A percentile compares a stretch with the other conserved stretches of the same genome.
Conservation (phyloP, 1,140 invertebrate genomes). For the Pachypeltis micranthus region DNA sequence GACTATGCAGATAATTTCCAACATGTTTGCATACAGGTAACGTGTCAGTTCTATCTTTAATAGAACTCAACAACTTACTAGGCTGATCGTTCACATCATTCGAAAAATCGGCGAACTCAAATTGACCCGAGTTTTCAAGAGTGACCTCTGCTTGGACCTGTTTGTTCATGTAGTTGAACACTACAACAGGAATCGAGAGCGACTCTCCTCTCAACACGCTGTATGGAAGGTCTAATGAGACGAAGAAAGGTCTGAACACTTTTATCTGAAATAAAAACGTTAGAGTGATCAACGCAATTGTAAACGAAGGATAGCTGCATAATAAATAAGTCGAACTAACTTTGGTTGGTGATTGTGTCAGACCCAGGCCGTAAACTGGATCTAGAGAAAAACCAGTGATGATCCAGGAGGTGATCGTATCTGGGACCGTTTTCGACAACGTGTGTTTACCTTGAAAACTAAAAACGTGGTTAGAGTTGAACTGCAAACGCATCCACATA, state of each 20-base stretch:
- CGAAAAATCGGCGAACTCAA: conserved; percentile 66
- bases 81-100: conserved; percentile 49
- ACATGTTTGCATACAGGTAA: too few relatives aligned
- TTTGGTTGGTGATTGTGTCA: conserved; percentile 57
- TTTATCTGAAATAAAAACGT: conserved; percentile 43
- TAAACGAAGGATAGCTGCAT: not conserved
- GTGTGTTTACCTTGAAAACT: conserved; percentile 42
- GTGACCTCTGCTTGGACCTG: conserved; percentile 70
- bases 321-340: conserved; percentile 32
- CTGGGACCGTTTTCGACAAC: conserved; percentile 53
- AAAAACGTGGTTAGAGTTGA: conserved; percentile 21
- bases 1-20: too few relatives aligned
- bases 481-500: not conserved
- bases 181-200: conserved; percentile 74
- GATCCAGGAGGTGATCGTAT: conserved; percentile 86
- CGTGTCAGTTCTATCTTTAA: too few relatives aligned
- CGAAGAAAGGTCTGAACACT: conserved; percentile 80
- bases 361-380: conserved; percentile 66
- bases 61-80: conserved; percentile 44
- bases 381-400: conserved; percentile 87
- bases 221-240: conserved; percentile 76
- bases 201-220: conserved; percentile 83
- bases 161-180: conserved; percentile 81
- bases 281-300: not conserved
- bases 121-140: conserved; percentile 68